Evolutionary conservation across 2,888 invertebrate genomes (phyloP).

Genomic region (Tetragonisca angustula): DNA sequence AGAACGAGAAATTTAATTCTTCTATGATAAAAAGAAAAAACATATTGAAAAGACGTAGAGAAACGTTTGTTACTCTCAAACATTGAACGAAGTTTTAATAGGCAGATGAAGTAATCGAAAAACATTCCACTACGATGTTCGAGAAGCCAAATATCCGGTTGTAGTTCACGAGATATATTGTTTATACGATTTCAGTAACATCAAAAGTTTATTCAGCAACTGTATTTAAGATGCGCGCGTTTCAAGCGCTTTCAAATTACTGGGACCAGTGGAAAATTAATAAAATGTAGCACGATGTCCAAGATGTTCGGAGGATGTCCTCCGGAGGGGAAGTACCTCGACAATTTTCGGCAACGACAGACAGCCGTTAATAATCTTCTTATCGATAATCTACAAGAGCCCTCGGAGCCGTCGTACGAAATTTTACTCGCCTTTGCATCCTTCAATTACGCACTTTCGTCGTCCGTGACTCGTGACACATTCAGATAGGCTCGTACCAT

Average conservation of each 20-base stretch:
- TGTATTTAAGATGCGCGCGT: conserved; percentile 9
- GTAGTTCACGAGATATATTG: not conserved
- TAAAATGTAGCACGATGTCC: conserved; percentile 31
- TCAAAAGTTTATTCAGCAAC: not conserved
- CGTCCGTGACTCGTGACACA: not conserved
- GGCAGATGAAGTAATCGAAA: not conserved
- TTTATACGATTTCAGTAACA: not conserved
- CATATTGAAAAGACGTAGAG: too few relatives aligned
- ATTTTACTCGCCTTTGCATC: conserved; percentile 11
- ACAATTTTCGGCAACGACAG: conserved; percentile 28
- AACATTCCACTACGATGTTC: too few relatives aligned
- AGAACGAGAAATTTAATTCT: too few relatives aligned
- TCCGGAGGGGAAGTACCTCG: conserved; percentile 3
- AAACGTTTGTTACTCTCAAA: too few relatives aligned
- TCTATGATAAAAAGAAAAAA: too few relatives aligned
- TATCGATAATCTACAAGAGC: conserved; percentile 26
- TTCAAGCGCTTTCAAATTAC: conserved; percentile 40
- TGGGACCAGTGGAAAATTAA: conserved; percentile 32
- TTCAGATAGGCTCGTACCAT: not conserved
- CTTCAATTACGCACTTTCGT: conserved; percentile 14
- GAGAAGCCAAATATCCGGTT: too few relatives aligned
- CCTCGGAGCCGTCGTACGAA: not conserved
- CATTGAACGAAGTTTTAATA: not conserved
- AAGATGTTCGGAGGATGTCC: not conserved
- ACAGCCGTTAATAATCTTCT: conserved; percentile 41